These are phyloP conservation scores for Sarcophaga rosellei DNA, from an alignment of 2,888 invertebrate species.

Conservation along the genomic window DNA sequence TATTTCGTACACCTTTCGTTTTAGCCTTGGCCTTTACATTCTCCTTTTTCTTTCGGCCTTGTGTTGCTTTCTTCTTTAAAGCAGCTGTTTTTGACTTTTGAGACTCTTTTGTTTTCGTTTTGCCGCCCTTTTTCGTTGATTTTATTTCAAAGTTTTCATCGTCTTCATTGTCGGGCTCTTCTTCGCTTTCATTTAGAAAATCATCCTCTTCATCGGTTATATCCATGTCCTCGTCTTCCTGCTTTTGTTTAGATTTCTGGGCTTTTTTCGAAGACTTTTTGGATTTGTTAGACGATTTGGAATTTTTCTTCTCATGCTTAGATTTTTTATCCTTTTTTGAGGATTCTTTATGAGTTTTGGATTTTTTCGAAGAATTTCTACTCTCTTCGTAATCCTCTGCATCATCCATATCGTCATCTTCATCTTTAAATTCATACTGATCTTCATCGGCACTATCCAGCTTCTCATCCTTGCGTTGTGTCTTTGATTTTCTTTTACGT, in stretches of 20 bases:
- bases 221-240: slow-evolving; percentile 58
- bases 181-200: slow-evolving; percentile 64
- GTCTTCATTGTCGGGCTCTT: slow-evolving; percentile 69
- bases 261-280: slow-evolving; percentile 67
- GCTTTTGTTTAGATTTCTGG: slow-evolving; percentile 66
- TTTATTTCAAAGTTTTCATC: slow-evolving; percentile 72
- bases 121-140: slow-evolving; percentile 61
- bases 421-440: slow-evolving; percentile 59
- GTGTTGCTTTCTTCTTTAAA: slow-evolving; percentile 57
- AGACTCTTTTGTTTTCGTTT: slow-evolving; percentile 57
- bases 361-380: slow-evolving; percentile 59
- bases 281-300: slow-evolving; percentile 50
- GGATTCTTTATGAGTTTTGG: slow-evolving; percentile 48
- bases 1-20: slow-evolving; percentile 56
- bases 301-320: slow-evolving; percentile 54
- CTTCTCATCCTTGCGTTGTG: slow-evolving; percentile 70
- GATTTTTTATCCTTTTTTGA: slow-evolving; percentile 59
- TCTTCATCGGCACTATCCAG: slow-evolving; percentile 61
- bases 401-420: slow-evolving; percentile 53
- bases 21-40: slow-evolving; percentile 56
- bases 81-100: slow-evolving; percentile 34
- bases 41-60: slow-evolving; percentile 65
- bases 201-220: slow-evolving; percentile 71
- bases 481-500: slow-evolving; percentile 78
- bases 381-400: slow-evolving; percentile 50